Percentiles rank a stretch among this genome's conserved stretches.
These are phyloP conservation scores for Dicycla oo DNA, from an alignment of 2,888 invertebrate genomes.

Conservation along the genomic window DNA sequence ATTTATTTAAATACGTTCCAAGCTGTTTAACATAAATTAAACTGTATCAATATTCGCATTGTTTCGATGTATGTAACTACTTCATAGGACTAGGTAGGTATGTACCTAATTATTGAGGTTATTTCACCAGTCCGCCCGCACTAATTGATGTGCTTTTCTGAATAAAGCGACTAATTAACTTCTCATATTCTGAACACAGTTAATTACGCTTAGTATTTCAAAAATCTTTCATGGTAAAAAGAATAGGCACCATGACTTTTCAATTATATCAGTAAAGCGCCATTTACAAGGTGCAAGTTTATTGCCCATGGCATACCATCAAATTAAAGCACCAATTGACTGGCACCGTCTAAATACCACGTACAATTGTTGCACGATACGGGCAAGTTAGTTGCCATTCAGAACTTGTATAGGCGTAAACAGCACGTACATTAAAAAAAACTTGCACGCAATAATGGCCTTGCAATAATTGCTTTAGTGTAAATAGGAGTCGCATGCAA, in stretches of 20 bases:
- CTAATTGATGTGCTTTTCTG: neutral
- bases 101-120: neutral
- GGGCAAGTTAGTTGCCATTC: too few relatives aligned
- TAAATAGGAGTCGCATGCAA: neutral
- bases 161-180: constrained; percentile 3
- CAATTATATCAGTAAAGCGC: neutral
- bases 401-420: too few relatives aligned
- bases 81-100: neutral
- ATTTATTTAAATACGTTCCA: too few relatives aligned
- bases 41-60: neutral
- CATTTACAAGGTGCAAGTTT: too few relatives aligned
- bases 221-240: too few relatives aligned
- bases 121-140: neutral
- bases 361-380: too few relatives aligned
- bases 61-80: too few relatives aligned
- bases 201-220: neutral
- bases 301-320: too few relatives aligned
- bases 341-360: too few relatives aligned
- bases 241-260: neutral
- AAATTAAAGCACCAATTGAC: too few relatives aligned
- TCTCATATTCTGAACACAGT: neutral
- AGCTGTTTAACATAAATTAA: neutral
- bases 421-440: neutral
- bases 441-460: neutral
- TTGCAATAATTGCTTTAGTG: neutral